phyloP scores from a whole-genome alignment of 1,140 invertebrate genomes.

The Drosophila nasuta region DNA sequence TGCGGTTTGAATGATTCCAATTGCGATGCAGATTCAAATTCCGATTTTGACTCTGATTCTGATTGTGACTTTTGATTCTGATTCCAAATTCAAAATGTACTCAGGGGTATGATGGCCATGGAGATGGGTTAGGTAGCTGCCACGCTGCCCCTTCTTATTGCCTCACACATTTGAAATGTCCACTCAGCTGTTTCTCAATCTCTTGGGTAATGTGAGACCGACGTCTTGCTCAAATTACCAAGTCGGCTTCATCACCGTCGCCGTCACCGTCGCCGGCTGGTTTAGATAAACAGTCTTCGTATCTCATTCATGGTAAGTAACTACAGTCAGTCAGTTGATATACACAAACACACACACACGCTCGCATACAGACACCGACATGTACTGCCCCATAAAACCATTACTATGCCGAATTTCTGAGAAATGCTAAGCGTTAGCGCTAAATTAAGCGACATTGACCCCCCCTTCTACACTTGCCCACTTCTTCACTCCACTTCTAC shows the following conservation, averaged over 20 bases:
- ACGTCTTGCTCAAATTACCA: slow-evolving; percentile 64
- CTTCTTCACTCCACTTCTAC: background rate
- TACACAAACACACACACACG: slow-evolving; percentile 7
- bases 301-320: slow-evolving; percentile 51
- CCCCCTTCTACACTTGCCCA: background rate
- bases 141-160: slow-evolving; percentile 16
- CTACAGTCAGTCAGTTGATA: slow-evolving; percentile 1
- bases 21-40: slow-evolving; percentile 5
- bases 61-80: slow-evolving; percentile 3
- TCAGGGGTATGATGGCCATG: slow-evolving; percentile 6
- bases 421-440: slow-evolving; percentile 65
- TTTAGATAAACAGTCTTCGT: slow-evolving; percentile 46
- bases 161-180: slow-evolving; percentile 61
- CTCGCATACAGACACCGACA: background rate
- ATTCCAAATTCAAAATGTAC: slow-evolving; percentile 30
- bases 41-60: background rate
- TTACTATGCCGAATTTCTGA: slow-evolving; percentile 75
- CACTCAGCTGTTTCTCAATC: slow-evolving; percentile 70
- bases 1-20: slow-evolving; percentile 56
- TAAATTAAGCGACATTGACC: slow-evolving; percentile 64
- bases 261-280: slow-evolving; percentile 31
- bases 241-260: slow-evolving; percentile 40
- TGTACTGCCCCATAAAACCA: slow-evolving; percentile 69
- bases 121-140: slow-evolving; percentile 31
- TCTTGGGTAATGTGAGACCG: slow-evolving; percentile 45